A percentile compares a stretch with the other conserved stretches of the same genome.
These are phyloP conservation scores for Dicycla oo DNA, from an alignment of 2,888 invertebrate genomes.

Conservation along the genomic window DNA sequence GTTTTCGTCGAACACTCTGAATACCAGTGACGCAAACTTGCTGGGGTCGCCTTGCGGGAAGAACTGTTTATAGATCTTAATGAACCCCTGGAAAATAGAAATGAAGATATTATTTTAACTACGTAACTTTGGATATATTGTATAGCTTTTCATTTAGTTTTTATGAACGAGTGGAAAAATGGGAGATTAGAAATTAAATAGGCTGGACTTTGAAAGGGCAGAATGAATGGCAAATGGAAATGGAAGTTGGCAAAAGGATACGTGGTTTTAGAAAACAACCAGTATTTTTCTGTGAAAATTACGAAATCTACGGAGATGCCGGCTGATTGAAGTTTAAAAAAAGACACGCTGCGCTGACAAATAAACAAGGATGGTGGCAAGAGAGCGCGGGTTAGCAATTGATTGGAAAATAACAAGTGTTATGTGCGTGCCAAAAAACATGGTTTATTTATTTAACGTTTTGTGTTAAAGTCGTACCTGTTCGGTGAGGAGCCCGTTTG, in stretches of 20 bases:
- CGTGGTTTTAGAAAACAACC: too few relatives aligned
- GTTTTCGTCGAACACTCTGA: slow-evolving; percentile 99
- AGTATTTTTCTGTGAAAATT: background rate
- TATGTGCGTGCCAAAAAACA: background rate
- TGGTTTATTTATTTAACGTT: too few relatives aligned
- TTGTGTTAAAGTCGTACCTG: slow-evolving; percentile 91
- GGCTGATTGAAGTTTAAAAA: background rate
- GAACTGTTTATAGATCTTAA: slow-evolving; percentile 99
- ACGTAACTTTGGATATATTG: background rate
- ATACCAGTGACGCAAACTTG: slow-evolving; percentile 99
- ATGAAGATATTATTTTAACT: slow-evolving; percentile 1
- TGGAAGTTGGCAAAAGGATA: background rate
- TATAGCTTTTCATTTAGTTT: slow-evolving; percentile 2
- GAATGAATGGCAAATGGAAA: background rate
- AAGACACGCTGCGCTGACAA: background rate
- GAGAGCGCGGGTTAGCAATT: too few relatives aligned
- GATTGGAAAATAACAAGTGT: too few relatives aligned
- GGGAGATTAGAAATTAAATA: background rate
- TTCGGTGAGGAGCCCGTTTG: slow-evolving; percentile 98
- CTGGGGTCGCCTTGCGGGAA: slow-evolving; percentile 99
- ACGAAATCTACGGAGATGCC: background rate
- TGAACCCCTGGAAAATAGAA: slow-evolving; percentile 95
- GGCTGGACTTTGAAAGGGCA: background rate
- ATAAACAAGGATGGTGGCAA: background rate
- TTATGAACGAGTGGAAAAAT: background rate